Conservation (phyloP, 2,797 vertebrate species). For the Alauda arvensis region DNA sequence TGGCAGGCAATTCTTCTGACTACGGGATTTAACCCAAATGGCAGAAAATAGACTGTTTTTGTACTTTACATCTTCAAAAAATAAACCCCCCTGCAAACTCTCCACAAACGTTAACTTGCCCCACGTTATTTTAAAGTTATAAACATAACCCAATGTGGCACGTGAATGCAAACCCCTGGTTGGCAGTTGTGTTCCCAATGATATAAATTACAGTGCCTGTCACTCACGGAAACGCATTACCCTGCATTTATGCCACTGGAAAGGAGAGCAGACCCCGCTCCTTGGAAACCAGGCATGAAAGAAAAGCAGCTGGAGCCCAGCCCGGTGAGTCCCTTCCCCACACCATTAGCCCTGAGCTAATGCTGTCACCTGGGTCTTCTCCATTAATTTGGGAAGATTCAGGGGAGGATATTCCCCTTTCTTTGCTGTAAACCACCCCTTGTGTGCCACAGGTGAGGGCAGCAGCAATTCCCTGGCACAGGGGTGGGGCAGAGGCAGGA, state of each 20-base stretch:
- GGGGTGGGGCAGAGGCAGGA: fast-evolving
- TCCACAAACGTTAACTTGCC: neutral
- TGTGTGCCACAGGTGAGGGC: neutral
- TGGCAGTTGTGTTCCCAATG: neutral
- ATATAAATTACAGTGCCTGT: constrained; percentile 23
- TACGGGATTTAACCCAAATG: neutral
- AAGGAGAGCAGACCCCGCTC: constrained; percentile 12
- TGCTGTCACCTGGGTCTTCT: neutral
- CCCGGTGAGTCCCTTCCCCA: neutral
- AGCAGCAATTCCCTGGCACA: fast-evolving
- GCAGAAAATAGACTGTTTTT: neutral
- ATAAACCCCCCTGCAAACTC: neutral
- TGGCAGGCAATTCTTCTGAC: neutral
- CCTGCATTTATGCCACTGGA: constrained; percentile 1
- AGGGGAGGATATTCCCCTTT: neutral
- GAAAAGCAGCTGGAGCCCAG: neutral
- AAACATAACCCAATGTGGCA: constrained; percentile 37
- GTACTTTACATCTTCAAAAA: neutral
- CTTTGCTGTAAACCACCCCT: neutral
- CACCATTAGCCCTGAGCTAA: neutral
- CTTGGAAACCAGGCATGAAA: constrained; percentile 9
- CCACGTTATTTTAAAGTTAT: neutral
- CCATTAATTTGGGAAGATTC: neutral
- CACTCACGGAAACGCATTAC: constrained; percentile 15
- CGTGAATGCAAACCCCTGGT: constrained; percentile 8